A percentile compares a stretch with the other conserved stretches of the same genome.
These are phyloP conservation scores for Cheirogaleus major DNA, from an alignment of 2,797 vertebrate genomes.

Conservation along the genomic window DNA sequence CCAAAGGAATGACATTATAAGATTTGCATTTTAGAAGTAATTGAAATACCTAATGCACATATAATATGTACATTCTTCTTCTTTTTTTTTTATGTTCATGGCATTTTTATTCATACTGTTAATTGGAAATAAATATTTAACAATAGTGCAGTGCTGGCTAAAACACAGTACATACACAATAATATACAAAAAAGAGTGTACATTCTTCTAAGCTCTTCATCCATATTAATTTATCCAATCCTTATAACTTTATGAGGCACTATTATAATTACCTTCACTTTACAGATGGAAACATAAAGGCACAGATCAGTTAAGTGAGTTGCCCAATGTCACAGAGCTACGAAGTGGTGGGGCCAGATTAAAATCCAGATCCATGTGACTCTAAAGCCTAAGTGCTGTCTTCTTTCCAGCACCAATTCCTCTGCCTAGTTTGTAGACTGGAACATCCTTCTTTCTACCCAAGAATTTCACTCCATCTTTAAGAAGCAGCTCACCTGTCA, in stretches of 20 bases:
- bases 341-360: background rate
- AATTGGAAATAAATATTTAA: no score
- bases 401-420: background rate
- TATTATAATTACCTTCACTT: background rate
- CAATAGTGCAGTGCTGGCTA: no score
- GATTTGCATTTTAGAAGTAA: conserved; percentile 3
- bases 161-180: no score
- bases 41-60: background rate
- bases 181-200: no score
- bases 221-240: background rate
- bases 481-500: background rate
- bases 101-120: no score
- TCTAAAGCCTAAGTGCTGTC: background rate
- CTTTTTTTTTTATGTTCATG: no score
- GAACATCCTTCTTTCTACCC: background rate
- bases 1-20: background rate
- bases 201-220: background rate
- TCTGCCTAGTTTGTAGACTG: background rate
- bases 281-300: background rate
- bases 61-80: background rate
- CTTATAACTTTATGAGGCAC: background rate
- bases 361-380: background rate
- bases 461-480: background rate
- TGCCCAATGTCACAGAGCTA: background rate
- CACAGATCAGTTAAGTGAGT: background rate